phyloP scores from a whole-genome alignment of 1,140 invertebrate genomes.

The Caerostris extrusa region DNA sequence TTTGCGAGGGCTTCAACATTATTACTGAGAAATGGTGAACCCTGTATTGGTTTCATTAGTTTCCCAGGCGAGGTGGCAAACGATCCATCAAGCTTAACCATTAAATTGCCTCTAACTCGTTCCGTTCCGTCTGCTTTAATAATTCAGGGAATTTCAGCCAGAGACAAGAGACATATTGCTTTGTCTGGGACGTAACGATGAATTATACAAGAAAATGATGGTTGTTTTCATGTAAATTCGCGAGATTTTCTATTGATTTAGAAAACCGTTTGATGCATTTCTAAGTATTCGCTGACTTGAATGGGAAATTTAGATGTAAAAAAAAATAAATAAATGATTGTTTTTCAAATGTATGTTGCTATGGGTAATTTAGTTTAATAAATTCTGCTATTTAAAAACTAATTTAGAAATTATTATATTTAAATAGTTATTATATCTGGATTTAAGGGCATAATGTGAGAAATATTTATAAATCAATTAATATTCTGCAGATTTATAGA shows the following conservation, averaged over 20 bases:
- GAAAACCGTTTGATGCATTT: slow-evolving; percentile 11
- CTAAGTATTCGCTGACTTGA: background rate
- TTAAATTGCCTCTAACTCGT: slow-evolving; percentile 41
- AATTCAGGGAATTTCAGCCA: slow-evolving; percentile 32
- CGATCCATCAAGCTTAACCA: slow-evolving; percentile 52
- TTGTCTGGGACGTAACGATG: slow-evolving; percentile 34
- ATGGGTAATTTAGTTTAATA: too few species aligned
- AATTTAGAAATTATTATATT: too few species aligned
- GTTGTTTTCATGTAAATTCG: slow-evolving; percentile 40
- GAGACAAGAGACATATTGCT: slow-evolving; percentile 9
- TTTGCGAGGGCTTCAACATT: background rate
- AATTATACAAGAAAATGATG: slow-evolving; percentile 41
- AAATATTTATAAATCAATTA: too few species aligned
- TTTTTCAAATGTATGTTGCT: too few species aligned
- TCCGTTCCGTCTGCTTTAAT: slow-evolving; percentile 30
- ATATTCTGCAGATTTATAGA: too few species aligned
- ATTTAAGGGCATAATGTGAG: too few species aligned
- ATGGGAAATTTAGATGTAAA: too few species aligned
- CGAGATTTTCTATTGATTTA: slow-evolving; percentile 31
- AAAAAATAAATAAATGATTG: too few species aligned
- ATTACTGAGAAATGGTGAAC: background rate
- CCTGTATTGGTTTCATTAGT: slow-evolving; percentile 31
- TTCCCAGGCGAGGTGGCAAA: slow-evolving; percentile 25
- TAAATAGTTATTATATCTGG: too few species aligned
- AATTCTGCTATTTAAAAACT: too few species aligned